A percentile compares a stretch with the other conserved stretches of the same genome.
These are phyloP conservation scores for Pogona vitticeps DNA, from an alignment of 2,113 vertebrate genomes.

Conservation along the genomic window DNA sequence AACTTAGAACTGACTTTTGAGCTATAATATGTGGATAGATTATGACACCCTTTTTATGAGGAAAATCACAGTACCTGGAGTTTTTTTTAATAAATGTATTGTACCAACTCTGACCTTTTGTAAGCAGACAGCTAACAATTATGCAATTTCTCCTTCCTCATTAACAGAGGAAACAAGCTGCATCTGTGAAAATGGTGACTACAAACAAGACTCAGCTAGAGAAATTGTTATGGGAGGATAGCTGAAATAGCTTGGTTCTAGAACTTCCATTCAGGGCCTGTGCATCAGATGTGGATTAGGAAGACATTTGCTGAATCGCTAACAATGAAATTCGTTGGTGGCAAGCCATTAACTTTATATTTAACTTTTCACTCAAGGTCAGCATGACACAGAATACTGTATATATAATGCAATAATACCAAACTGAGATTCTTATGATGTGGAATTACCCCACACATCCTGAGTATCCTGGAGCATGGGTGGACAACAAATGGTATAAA, in stretches of 20 bases:
- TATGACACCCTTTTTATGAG: neutral
- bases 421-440: neutral
- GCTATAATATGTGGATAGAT: neutral
- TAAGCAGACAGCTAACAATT: neutral
- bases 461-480: neutral
- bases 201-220: neutral
- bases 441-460: neutral
- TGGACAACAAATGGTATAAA: neutral
- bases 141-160: neutral
- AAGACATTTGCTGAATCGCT: neutral
- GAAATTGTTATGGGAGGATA: neutral
- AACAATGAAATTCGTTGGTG: neutral
- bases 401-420: neutral
- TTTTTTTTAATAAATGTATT: neutral
- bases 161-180: neutral
- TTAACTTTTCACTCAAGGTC: neutral
- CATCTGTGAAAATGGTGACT: neutral
- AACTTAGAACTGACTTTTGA: neutral
- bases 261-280: neutral
- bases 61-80: neutral
- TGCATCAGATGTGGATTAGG: neutral
- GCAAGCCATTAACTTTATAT: neutral
- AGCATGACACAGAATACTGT: neutral
- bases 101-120: neutral
- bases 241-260: neutral